Base-by-base conservation (phyloP, 2,113 vertebrate genomes). In the Lutjanus erythropterus region DNA sequence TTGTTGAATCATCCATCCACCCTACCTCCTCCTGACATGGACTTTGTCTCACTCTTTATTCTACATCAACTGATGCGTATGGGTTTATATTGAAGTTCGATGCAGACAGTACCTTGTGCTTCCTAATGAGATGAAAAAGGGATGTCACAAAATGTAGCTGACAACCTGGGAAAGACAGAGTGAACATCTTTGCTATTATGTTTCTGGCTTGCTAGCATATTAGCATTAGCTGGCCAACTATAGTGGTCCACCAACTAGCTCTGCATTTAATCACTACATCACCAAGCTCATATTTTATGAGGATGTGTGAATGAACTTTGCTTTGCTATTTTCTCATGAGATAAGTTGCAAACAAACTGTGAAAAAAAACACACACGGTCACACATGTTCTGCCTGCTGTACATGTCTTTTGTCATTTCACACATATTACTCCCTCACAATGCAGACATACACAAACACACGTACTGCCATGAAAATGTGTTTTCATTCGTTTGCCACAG, bases 381-480 rank as follows among this genome's bases (percentile, higher is more conserved):
- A 79, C 39, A 39, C 68, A 47, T 71, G 59, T 31, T 18, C 61
- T 29, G 7, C n/a, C n/a, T 23, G 29, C 61, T 31, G 6, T n/a
- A 10, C 15, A 18, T 47, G 68, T 61, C n/a, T n/a, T n/a, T n/a
- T n/a, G 25, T 70, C 12, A 64, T 37, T 71, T 71, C 77, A 79
- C 49, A 55, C 56, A 15, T 19, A 8, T 37, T 14, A 21, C 53
- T n/a, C 55, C 18, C 35, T 44, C 46, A 23, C 33, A n/a, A 50
- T n/a, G 7, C 10, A 42, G 12, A 55, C 9, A 15, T 70, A 64
- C 55, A 52, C 42, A 60, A 58, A 81, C 66, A 68, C 35, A 71
- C 37, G 55, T 44, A n/a, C 72, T 41, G 31, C 12, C 47, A 72
- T 37, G 18, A 58, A 56, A 77, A 52, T 50, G 61, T 12, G 2